These are phyloP conservation scores for Aulostomus chinensis DNA, from an alignment of 2,797 vertebrate genomes.

Conservation along the genomic window DNA sequence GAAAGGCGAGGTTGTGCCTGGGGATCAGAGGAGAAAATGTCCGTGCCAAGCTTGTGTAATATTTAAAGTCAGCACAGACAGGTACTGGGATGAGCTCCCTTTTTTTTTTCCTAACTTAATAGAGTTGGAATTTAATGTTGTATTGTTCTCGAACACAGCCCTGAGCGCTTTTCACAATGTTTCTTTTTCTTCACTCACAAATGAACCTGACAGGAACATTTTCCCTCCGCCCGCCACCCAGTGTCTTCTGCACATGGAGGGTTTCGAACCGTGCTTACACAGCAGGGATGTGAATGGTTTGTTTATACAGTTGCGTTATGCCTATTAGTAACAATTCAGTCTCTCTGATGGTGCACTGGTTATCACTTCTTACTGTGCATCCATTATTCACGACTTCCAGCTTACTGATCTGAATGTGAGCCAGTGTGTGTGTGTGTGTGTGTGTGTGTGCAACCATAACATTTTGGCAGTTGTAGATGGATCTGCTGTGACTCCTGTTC, in stretches of 20 bases:
- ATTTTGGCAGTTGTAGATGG: slow-evolving; percentile 14
- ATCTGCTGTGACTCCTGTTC: slow-evolving; percentile 20
- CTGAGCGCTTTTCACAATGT: slow-evolving; percentile 60
- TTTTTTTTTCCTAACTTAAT: slow-evolving; percentile 82
- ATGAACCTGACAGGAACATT: slow-evolving; percentile 65
- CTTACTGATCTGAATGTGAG: slow-evolving; percentile 20
- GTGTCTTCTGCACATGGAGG: slow-evolving; percentile 47
- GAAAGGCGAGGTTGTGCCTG: slow-evolving; percentile 71
- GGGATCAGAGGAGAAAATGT: slow-evolving; percentile 41
- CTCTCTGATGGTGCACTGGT: slow-evolving; percentile 54
- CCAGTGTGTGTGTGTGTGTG: slow-evolving; percentile 36
- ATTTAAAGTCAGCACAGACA: slow-evolving; percentile 80
- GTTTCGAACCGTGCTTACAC: slow-evolving; percentile 59
- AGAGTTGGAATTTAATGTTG: slow-evolving; percentile 81
- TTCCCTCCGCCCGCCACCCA: slow-evolving; percentile 25
- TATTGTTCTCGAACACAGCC: slow-evolving; percentile 80
- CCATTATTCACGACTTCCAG: slow-evolving; percentile 44
- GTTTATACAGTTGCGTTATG: slow-evolving; percentile 66
- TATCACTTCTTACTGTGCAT: slow-evolving; percentile 40
- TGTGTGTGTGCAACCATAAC: slow-evolving; percentile 19
- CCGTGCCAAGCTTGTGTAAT: slow-evolving; percentile 85
- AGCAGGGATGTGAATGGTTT: slow-evolving; percentile 60
- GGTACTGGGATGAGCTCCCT: slow-evolving; percentile 79
- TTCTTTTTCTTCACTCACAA: slow-evolving; percentile 58
- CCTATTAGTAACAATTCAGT: slow-evolving; percentile 55